A percentile compares a stretch with the other conserved stretches of the same genome.
These are phyloP conservation scores for Cairina moschata DNA, from an alignment of 2,113 vertebrate species.

Conservation along the genomic window DNA sequence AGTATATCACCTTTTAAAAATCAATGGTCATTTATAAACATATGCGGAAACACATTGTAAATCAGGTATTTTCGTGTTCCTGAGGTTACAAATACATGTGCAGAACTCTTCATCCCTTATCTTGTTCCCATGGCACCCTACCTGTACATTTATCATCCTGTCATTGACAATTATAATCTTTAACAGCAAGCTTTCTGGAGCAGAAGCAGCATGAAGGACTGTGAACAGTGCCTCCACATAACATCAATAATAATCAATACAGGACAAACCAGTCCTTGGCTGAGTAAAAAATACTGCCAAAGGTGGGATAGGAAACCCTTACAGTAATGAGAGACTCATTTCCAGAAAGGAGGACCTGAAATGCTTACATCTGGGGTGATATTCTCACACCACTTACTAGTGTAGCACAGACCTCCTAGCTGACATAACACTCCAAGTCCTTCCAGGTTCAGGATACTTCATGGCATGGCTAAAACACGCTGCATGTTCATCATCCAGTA, in stretches of 20 bases:
- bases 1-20: neutral
- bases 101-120: neutral
- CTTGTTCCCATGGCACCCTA: neutral
- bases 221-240: neutral
- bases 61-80: neutral
- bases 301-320: neutral
- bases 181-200: neutral
- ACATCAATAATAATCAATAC: neutral
- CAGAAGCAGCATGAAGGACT: neutral
- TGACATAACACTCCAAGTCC: neutral
- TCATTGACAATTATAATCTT: neutral
- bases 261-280: neutral
- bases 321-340: neutral
- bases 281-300: neutral
- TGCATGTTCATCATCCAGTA: neutral
- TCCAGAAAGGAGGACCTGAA: neutral
- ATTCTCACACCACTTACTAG: neutral
- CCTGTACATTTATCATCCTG: neutral
- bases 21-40: neutral
- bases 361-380: neutral
- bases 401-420: neutral
- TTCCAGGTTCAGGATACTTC: neutral
- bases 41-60: neutral
- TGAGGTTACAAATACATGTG: fast-evolving
- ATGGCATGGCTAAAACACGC: neutral